Conservation (phyloP, 2,113 vertebrate genomes). For the Kobus ellipsiprymnus region DNA sequence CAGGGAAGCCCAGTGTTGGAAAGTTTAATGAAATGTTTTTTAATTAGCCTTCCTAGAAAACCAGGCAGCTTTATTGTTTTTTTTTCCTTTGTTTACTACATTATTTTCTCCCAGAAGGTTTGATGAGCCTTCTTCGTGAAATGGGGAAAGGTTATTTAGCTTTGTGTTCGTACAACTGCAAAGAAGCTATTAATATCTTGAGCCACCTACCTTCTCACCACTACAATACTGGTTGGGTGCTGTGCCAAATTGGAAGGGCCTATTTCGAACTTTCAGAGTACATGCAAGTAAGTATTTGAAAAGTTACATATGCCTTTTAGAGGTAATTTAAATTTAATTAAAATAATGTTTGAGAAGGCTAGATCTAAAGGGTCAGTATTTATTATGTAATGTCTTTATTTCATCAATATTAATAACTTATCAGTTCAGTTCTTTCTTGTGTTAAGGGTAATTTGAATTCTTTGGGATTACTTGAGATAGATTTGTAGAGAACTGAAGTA, state of each 20-base stretch:
- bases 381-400: conserved; percentile 36
- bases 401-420: conserved; percentile 16
- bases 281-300: conserved; percentile 87
- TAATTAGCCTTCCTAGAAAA: conserved; percentile 43
- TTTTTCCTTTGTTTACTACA: conserved; percentile 67
- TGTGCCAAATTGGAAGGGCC: conserved; percentile 94
- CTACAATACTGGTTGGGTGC: conserved; percentile 98
- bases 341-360: background rate
- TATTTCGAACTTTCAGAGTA: conserved; percentile 98
- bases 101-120: conserved; percentile 89
- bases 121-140: conserved; percentile 95
- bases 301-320: background rate
- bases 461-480: background rate
- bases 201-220: conserved; percentile 96
- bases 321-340: conserved; percentile 18
- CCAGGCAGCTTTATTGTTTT: conserved; percentile 27
- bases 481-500: background rate
- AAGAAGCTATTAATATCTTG: conserved; percentile 94
- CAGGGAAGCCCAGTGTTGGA: background rate
- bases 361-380: conserved; percentile 1
- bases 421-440: background rate
- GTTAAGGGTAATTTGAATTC: conserved; percentile 33
- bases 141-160: conserved; percentile 96
- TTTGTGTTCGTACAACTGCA: conserved; percentile 97
- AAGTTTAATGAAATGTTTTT: conserved; percentile 14